Evolutionary conservation across 2,888 invertebrate species (phyloP).

Genomic region (Drosophila subsilvestris): DNA sequence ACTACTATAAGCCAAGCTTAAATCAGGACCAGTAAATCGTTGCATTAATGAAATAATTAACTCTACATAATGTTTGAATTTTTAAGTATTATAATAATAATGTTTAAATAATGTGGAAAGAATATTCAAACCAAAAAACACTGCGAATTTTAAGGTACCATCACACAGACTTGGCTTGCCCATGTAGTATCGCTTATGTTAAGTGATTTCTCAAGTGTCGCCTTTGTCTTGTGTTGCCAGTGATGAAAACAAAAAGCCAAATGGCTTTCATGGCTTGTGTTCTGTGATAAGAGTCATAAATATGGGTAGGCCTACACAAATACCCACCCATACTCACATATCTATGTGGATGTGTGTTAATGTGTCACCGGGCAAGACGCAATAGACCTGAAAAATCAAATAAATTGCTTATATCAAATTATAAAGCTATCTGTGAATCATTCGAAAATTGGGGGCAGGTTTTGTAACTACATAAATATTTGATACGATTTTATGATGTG

Average conservation of each 20-base stretch:
- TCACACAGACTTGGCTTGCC: not conserved
- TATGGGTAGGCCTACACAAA: not conserved
- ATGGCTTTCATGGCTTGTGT: conserved; percentile 26
- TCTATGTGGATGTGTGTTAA: not conserved
- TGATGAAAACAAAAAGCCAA: conserved; percentile 50
- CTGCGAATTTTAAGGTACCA: not conserved
- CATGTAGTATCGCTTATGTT: conserved; percentile 44
- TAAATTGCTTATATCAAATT: conserved; percentile 30
- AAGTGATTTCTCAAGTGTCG: conserved; percentile 59
- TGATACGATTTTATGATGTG: conserved; percentile 14
- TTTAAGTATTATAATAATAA: no score
- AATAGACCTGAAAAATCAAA: conserved; percentile 33
- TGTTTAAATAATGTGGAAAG: no score
- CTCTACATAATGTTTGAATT: no score
- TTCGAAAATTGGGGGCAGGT: conserved; percentile 21
- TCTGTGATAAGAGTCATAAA: conserved; percentile 54
- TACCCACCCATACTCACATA: not conserved
- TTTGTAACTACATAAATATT: conserved; percentile 16
- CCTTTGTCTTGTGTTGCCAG: conserved; percentile 35
- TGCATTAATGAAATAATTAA: no score
- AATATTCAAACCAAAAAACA: not conserved
- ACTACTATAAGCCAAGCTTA: not conserved
- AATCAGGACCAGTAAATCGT: no score
- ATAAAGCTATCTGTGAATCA: conserved; percentile 31
- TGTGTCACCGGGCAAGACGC: conserved; percentile 37